Evolutionary conservation across 2,113 vertebrate species (phyloP).

Genomic region (cattle (Bos taurus)): DNA sequence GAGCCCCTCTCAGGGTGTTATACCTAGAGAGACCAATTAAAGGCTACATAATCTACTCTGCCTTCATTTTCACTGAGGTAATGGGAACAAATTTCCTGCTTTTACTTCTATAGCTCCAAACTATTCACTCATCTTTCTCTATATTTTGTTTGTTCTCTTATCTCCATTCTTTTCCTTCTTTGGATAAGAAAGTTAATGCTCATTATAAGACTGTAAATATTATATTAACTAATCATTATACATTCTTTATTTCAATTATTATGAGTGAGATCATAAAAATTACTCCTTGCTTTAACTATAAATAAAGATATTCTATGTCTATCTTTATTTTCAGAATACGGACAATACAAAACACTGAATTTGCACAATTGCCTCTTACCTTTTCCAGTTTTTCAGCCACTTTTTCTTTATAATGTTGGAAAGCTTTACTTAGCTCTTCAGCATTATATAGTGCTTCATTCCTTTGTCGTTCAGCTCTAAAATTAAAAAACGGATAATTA

Average conservation of each 20-base stretch:
- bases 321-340: neutral
- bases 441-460: slow-evolving; percentile 91
- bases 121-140: neutral
- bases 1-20: neutral
- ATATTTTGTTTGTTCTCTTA: neutral
- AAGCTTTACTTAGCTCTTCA: slow-evolving; percentile 88
- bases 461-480: slow-evolving; percentile 92
- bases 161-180: neutral
- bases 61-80: neutral
- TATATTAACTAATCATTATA: neutral
- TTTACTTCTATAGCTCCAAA: neutral
- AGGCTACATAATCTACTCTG: neutral
- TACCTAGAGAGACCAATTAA: neutral
- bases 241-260: slow-evolving; percentile 26
- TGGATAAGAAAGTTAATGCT: neutral
- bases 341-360: slow-evolving; percentile 8
- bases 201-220: neutral
- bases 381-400: slow-evolving; percentile 85
- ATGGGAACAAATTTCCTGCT: neutral
- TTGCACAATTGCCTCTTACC: slow-evolving; percentile 74
- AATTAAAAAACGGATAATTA: slow-evolving; percentile 52
- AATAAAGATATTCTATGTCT: slow-evolving; percentile 13
- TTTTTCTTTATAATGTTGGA: slow-evolving; percentile 89
- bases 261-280: slow-evolving; percentile 27
- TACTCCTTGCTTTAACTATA: neutral